Base-by-base conservation (phyloP, 2,797 vertebrate species). In the Antrozous pallidus region DNA sequence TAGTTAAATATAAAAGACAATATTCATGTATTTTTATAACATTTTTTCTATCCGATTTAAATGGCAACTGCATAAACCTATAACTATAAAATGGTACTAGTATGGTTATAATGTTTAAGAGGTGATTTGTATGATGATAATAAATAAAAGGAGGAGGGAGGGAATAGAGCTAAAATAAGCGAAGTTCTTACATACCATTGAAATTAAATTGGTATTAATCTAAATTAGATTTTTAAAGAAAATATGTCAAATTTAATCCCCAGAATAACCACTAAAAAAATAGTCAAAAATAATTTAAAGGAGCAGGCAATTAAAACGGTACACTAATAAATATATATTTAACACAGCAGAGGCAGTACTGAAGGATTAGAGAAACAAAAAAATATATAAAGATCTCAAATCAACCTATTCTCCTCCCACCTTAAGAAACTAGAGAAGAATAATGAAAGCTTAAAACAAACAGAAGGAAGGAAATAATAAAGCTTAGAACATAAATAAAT, bases 21-120 rank as follows among this genome's bases (percentile, higher is more conserved):
- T 70, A 56, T 54, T 54, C 36, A 75, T 75, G 6, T n/a, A 63
- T 84, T 75, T 75, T 90, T 75, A 6, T 58, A 81, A 42, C 17
- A 65, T 83, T 58, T 33, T 33, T 89, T 82, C 36, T 90, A 36
- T 88, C 36, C 91, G 38, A 91, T 75, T 58, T 91, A 80, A 93
- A n/a, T 65, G 31, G 10, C 58, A 81, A 80, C 12, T 63, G 9
- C n/a, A 87, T 40, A 54, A 79, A 73, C 3, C 33, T 87, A 51
- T 45, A 82, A 58, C 73, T 54, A 36, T 74, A 87, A 88, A 18
- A 65, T 67, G 18, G 17, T 24, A 8, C 24, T 75, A 33, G n/a
- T 77, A 26, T 33, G 38, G 1, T 31, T 24, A 49, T 49, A 84
- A 77, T 6, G 8, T 75, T 12, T 58, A 63, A 61, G 36, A 93